Evolutionary conservation across 2,888 invertebrate species (phyloP).

Genomic region (Siphlonurus alternatus): DNA sequence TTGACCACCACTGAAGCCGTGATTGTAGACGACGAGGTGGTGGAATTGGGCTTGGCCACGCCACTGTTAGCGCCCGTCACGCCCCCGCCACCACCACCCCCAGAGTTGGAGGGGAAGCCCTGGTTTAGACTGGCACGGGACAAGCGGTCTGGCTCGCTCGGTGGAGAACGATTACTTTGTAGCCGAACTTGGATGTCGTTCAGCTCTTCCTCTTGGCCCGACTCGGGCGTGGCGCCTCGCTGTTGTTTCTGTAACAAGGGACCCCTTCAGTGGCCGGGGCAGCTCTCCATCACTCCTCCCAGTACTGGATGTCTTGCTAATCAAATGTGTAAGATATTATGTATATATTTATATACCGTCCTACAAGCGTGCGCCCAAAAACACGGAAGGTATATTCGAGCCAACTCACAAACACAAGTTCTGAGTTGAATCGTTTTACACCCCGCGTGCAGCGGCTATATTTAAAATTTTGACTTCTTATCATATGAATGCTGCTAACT

Average conservation of each 20-base stretch:
- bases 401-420: background rate
- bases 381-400: background rate
- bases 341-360: background rate
- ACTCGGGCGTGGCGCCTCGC: slow-evolving; percentile 18
- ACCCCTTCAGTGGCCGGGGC: background rate
- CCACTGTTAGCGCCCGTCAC: slow-evolving; percentile 15
- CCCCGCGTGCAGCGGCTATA: background rate
- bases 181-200: slow-evolving; percentile 28
- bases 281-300: background rate
- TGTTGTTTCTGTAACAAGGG: slow-evolving; percentile 17
- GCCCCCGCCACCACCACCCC: slow-evolving; percentile 9
- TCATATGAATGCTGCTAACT: background rate
- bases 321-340: background rate
- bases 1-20: slow-evolving; percentile 23
- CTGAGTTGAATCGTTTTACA: background rate
- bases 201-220: slow-evolving; percentile 25
- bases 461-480: background rate
- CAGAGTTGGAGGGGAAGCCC: slow-evolving; percentile 10
- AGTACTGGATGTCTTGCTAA: background rate
- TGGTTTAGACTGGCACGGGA: slow-evolving; percentile 15
- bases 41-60: slow-evolving; percentile 20
- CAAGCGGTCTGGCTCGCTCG: slow-evolving; percentile 15
- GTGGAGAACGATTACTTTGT: slow-evolving; percentile 17
- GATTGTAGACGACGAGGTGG: slow-evolving; percentile 22
- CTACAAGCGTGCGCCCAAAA: background rate